Evolutionary conservation across 2,797 vertebrate species (phyloP).

Genomic region (Spinus pinus): DNA sequence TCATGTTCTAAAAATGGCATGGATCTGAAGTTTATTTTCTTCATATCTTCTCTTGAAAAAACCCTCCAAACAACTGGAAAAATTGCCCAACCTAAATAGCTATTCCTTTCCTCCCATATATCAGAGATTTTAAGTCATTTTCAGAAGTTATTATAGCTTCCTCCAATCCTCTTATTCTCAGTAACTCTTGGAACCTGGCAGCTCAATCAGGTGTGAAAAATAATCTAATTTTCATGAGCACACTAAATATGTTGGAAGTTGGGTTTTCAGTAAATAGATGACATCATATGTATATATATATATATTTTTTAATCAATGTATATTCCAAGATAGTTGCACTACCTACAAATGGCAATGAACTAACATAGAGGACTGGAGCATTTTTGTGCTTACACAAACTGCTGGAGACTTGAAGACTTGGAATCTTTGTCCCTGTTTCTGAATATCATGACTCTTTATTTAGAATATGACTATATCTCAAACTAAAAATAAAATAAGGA

Average conservation of each 20-base stretch:
- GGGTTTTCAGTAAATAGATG: neutral
- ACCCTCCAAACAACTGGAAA: neutral
- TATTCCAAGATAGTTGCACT: neutral
- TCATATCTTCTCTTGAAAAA: neutral
- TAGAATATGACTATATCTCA: slow-evolving; percentile 36
- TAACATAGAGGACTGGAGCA: neutral
- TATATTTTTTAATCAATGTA: neutral
- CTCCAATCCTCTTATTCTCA: neutral
- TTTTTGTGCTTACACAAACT: neutral
- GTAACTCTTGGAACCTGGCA: neutral
- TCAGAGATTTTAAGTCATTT: slow-evolving; percentile 1
- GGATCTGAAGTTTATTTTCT: neutral
- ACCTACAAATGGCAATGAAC: neutral
- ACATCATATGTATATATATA: neutral
- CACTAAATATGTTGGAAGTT: neutral
- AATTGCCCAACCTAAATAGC: neutral
- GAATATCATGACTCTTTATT: slow-evolving; percentile 20
- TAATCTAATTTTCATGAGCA: slow-evolving; percentile 35
- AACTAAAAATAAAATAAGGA: slow-evolving; percentile 25
- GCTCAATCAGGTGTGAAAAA: slow-evolving; percentile 29
- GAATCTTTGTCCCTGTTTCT: slow-evolving; percentile 9
- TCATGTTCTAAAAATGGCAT: neutral
- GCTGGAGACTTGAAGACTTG: neutral
- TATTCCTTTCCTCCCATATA: neutral
- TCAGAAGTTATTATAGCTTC: neutral